A percentile compares a stretch with the other conserved stretches of the same genome.
Evolutionary conservation across 2,113 vertebrate genomes (phyloP).

Genomic region (Zosterops hypoxanthus): DNA sequence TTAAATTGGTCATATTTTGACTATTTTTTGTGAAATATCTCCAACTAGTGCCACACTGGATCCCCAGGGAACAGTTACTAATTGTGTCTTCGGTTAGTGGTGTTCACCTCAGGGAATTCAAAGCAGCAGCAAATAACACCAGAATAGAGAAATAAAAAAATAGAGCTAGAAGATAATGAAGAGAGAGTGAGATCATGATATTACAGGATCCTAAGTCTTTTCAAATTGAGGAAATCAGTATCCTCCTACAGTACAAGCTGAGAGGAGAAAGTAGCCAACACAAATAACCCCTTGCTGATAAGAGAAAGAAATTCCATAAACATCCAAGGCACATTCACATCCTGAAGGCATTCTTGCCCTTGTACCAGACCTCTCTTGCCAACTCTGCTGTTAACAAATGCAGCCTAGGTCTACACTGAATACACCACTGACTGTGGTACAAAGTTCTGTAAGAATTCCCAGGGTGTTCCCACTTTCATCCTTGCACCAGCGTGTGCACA

Average conservation of each 20-base stretch:
- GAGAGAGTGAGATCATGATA: not conserved
- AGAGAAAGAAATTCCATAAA: not conserved
- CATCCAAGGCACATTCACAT: not conserved
- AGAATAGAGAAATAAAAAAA: not conserved
- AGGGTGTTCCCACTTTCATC: not conserved
- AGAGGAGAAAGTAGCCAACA: not conserved
- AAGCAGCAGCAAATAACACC: slow-evolving; percentile 7
- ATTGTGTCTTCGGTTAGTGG: not conserved
- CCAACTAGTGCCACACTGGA: not conserved
- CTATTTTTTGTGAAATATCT: not conserved
- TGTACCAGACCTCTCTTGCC: not conserved
- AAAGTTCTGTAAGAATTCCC: not conserved
- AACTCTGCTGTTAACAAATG: not conserved
- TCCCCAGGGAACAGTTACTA: not conserved
- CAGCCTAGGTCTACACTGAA: not conserved
- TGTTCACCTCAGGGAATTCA: not conserved
- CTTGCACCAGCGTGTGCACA: not conserved
- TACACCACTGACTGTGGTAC: not conserved
- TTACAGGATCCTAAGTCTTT: not conserved
- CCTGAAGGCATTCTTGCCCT: not conserved
- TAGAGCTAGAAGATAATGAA: not conserved
- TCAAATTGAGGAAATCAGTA: not conserved
- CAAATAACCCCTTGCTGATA: not conserved
- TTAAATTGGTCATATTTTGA: not conserved
- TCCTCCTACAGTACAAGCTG: not conserved